Evolutionary conservation across 1,140 invertebrate genomes (phyloP).

Genomic region (Drosophila watanabei): DNA sequence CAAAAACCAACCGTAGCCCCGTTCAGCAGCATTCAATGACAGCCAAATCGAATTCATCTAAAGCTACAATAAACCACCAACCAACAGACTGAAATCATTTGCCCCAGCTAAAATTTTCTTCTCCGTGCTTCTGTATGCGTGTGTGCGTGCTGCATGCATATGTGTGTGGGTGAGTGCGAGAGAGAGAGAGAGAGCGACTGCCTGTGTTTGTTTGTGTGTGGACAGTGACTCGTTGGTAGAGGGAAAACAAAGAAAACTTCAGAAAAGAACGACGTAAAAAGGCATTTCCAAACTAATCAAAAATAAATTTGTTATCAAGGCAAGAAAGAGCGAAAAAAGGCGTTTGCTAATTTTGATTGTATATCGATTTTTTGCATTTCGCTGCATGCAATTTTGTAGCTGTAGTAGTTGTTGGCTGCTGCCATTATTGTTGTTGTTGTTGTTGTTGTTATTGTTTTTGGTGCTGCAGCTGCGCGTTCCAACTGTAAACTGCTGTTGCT

Average conservation of each 20-base stretch:
- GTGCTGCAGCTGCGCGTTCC: conserved; percentile 71
- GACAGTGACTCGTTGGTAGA: conserved; percentile 73
- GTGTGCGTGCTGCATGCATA: conserved; percentile 41
- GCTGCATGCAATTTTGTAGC: conserved; percentile 66
- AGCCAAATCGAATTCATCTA: conserved; percentile 33
- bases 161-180: conserved; percentile 38
- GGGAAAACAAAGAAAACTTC: conserved; percentile 84
- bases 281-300: conserved; percentile 53
- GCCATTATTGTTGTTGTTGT: conserved; percentile 29
- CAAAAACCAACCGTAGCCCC: conserved; percentile 23
- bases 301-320: conserved; percentile 11
- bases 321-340: conserved; percentile 21
- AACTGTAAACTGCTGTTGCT: conserved; percentile 60
- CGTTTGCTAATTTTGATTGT: conserved; percentile 53
- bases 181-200: conserved; percentile 16
- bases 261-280: conserved; percentile 82
- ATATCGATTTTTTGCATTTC: conserved; percentile 73
- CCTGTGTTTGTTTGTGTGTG: conserved; percentile 41
- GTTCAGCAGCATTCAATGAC: conserved; percentile 35
- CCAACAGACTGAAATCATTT: conserved; percentile 39
- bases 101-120: conserved; percentile 53
- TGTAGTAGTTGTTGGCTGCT: conserved; percentile 63
- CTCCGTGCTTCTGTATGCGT: conserved; percentile 48
- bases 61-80: conserved; percentile 21
- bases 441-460: conserved; percentile 53